Base-by-base conservation (phyloP, 2,113 vertebrate species). In the Tyto alba region DNA sequence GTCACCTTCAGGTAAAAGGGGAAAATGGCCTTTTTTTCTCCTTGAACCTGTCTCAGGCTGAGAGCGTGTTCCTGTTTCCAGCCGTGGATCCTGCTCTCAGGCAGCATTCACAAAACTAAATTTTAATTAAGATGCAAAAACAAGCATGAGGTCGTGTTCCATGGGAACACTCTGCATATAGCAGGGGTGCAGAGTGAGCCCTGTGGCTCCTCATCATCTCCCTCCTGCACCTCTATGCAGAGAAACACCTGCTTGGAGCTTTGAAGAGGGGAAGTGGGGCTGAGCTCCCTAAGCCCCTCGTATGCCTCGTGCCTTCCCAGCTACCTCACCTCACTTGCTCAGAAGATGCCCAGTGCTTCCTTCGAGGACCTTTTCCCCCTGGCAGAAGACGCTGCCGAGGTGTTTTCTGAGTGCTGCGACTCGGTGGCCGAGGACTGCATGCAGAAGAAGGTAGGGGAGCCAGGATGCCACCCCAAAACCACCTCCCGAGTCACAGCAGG, bases 321-420 rank as follows among this genome's bases (percentile, higher is more conserved):
- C 93, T 93, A 96, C 88, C 95, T 98, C 19, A 79, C 97, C 66
- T 97, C 83, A 12, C 94, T 98, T 11, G 84, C 98, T 4, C 98
- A 98, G 73, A 98, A 98, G 93, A 64, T n/a, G 13, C 98, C 97
- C 6, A 30, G 41, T 3, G 97, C 97, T 50, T 75, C 95, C 17
- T 96, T 98, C 11, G 94, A 98, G 73, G 97, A 98, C 32, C 67
- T 98, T 32, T 55, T 94, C 23, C 91, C 96, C 8, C 88, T 98
- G 10, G 97, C 97, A 6, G 91, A 97, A 52, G 94, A 92, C 0
- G 62, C 97, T 3, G 95, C 96, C 0, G 67, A 94, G 16, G 26
- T 96, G 17, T 95, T 98, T 13, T 76, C 98, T 38, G 97, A 97
- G 68, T 98, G 98, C 88, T 98, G 98, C 1, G 90, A 93, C n/a